Evolutionary conservation across 2,888 invertebrate genomes (phyloP), one percentile per base, ranked within the genome.

Genomic region (Calliphora vomitoria): DNA sequence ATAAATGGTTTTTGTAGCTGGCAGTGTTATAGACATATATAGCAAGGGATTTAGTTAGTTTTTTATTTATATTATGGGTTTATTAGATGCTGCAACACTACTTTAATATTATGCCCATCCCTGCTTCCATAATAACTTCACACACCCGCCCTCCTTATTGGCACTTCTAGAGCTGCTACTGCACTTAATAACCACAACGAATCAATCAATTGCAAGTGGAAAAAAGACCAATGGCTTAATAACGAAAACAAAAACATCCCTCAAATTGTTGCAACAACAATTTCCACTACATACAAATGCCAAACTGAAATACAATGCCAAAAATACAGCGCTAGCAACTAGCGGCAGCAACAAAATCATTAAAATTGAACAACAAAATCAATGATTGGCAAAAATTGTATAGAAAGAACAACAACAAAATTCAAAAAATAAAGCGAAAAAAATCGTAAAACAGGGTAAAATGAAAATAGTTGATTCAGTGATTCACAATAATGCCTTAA

Each of bases 181-280:
- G 80, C 64, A 81, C 76, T 84, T 84, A 84, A 87, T 81, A 87
- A 76, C 84, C 87, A 44, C 80, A 81, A 87, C 87, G 76, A 87
- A 87, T 87, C 84, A 81, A 87, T 81, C 84, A 84, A 84, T 72
- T 81, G 55, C 35, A 69, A 81, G 66, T 80, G 80, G n/a, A 72
- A 83, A 75, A 80, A 72, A 68, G 20, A 76, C 41, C 50, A 72
- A 71, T 35, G 35, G 69, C 68, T 76, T 80, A 47, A 81, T 35
- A 75, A 60, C 58, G 15, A 64, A 79, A 75, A 80, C 60, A 53
- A 31, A 71, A 68, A 35, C 75, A 69, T 53, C 76, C 82, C 75
- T 35, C 8, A 75, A 75, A 75, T 35, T 68, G n/a, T 38, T 80
- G 74, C 13, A 79, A 25, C 64, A 53, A 8, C 68, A 2, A n/a